Evolutionary conservation across 2,888 invertebrate genomes (phyloP), one percentile per base, ranked within the genome.

Genomic region (Asteroscopus sphinx): DNA sequence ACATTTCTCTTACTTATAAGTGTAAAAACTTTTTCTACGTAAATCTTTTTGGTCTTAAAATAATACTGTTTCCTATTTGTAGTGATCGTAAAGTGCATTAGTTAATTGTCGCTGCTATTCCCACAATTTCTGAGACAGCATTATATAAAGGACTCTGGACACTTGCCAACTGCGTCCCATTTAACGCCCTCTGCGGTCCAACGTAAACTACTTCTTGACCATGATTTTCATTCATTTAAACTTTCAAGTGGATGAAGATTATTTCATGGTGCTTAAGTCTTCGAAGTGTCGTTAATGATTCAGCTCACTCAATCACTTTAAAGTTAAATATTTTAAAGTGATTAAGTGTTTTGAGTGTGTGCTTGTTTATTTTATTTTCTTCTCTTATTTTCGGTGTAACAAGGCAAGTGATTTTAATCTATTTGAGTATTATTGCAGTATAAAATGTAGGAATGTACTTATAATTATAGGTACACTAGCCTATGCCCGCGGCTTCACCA

Each of bases 191-290:
- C 15, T 36, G 49, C 9, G 44, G 35, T 36, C 30, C 36, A 44
- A 60, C 55, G 49, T 49, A 40, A 60, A 53, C 51, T 41, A 45
- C 26, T 12, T 41, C 48, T 56, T 55, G 47, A 52, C 48, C 44
- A 44, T 49, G 12, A 60, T 56, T 60, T 35, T 8, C 39, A 25
- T 36, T 16, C 39, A 44, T 51, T 58, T 26, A n/a, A 56, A 49
- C 7, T 30, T 39, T 35, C 12, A 40, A 47, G 21, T 40, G 25
- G 39, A 12, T 5, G 39, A 26, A 32, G 28, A 49, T 40, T 12
- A 37, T 52, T 36, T 46, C 17, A 39, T 33, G n/a, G 32, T 30
- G 17, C 32, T n/a, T 9, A 15, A 54, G 4, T 21, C 32, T 45
- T 13, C 25, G 9, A 46, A 37, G 21, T 15, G 36, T 41, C 11